Evolutionary conservation across 2,797 vertebrate species (phyloP).

Genomic region (Manis pentadactyla): DNA sequence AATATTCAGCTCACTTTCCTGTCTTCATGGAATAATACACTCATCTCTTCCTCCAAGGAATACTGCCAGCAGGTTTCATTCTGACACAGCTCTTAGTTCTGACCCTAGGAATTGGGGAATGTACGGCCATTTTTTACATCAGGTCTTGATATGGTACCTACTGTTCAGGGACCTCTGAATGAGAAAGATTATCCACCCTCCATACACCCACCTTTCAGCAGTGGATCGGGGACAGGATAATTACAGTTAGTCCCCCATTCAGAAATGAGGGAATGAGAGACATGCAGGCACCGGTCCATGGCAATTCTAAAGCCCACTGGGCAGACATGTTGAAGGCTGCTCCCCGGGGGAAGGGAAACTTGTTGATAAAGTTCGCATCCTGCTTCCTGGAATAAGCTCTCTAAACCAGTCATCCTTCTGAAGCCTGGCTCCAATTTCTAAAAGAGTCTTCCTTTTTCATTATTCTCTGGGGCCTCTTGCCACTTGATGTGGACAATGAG

Average conservation of each 20-base stretch:
- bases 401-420: not conserved
- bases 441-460: not conserved
- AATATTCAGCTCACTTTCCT: not conserved
- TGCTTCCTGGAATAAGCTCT: not conserved
- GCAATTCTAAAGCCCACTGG: not conserved
- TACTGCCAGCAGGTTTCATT: not conserved
- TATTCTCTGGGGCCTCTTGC: not conserved
- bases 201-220: not conserved
- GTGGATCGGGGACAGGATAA: not conserved
- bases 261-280: not conserved
- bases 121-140: not conserved
- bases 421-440: not conserved
- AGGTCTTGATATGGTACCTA: not conserved
- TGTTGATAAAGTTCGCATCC: not conserved
- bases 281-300: not conserved
- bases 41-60: not conserved
- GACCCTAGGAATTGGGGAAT: not conserved
- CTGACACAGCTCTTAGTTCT: not conserved
- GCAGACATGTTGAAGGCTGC: not conserved
- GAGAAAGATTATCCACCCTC: not conserved
- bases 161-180: not conserved
- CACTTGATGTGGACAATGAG: not conserved
- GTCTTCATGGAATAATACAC: not conserved
- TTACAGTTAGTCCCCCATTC: not conserved
- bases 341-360: not conserved